Evolutionary conservation across 2,797 vertebrate species (phyloP), one percentile per base, ranked within the genome.

Genomic region (Kryptopterus vitreolus): DNA sequence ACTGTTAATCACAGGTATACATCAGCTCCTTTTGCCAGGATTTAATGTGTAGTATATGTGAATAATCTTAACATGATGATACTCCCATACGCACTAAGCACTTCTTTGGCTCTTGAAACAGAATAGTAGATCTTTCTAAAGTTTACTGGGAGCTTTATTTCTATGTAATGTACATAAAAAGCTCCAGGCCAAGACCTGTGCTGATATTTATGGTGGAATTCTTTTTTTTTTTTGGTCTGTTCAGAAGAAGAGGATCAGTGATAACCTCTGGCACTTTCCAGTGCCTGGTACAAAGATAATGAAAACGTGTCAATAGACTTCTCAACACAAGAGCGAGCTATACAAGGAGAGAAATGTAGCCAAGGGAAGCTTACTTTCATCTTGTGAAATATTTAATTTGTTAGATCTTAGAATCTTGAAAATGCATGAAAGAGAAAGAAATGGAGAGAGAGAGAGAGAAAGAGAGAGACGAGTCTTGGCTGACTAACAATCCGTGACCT

Each of bases 231-330:
- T 76, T 76, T 48, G 66, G 52, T 81, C 58, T 59, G 16, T 73
- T 82, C 59, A 75, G 68, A 72, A 80, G 72, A 24, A 84, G 66
- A 77, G 46, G 35, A 50, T 72, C 55, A 35, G 53, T 6, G 76
- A 86, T 86, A 82, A 86, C 81, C 85, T 86, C 68, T 78, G 61
- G 81, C 68, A 70, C 81, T 18, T 79, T 81, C 71, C 74, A 85
- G 68, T 24, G 63, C 69, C 79, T 86, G 83, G 77, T 80, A 85
- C 81, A 80, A 59, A 55, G 46, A 79, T 84, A 72, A 81, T 77
- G 76, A 63, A 84, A 69, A 79, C 26, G 35, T 26, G 57, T 81
- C 31, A 83, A 70, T 53, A 80, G 57, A 52, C 38, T 63, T 69
- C 66, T 52, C 48, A 80, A 15, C 53, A 71, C 65, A 46, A 71